Conservation (phyloP, 2,888 invertebrate genomes). For the Automeris io region DNA sequence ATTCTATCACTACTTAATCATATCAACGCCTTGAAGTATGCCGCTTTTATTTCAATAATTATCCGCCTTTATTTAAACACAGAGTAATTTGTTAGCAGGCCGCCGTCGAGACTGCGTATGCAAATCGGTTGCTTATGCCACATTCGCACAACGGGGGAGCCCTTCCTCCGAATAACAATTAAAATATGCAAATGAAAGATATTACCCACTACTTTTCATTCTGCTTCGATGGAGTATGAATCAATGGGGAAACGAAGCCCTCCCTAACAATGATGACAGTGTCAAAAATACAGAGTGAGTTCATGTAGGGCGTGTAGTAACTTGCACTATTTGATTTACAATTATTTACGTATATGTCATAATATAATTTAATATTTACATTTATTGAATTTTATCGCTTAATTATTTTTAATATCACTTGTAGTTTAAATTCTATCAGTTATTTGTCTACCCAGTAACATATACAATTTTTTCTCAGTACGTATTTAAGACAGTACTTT, state of each 20-base stretch:
- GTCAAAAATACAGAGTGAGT: constrained; percentile 37
- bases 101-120: constrained; percentile 48
- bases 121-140: constrained; percentile 60
- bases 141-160: constrained; percentile 50
- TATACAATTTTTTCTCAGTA: too few species aligned
- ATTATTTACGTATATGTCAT: not conserved
- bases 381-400: too few species aligned
- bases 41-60: constrained; percentile 34
- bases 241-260: constrained; percentile 39
- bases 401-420: too few species aligned
- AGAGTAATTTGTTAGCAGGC: constrained; percentile 46
- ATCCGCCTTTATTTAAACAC: constrained; percentile 49
- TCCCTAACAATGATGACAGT: constrained; percentile 35
- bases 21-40: constrained; percentile 7
- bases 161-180: constrained; percentile 58
- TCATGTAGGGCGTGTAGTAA: constrained; percentile 12
- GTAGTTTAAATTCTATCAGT: too few species aligned
- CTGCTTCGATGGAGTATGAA: constrained; percentile 50
- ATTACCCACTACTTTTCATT: constrained; percentile 73
- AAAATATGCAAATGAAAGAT: constrained; percentile 73
- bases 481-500: too few species aligned
- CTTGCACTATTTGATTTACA: constrained; percentile 1
- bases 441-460: too few species aligned
- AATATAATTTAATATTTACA: too few species aligned
- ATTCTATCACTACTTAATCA: not conserved